A percentile compares a stretch with the other conserved stretches of the same genome.
phyloP scores from a whole-genome alignment of 2,113 vertebrate species.

The Neogobius melanostomus region DNA sequence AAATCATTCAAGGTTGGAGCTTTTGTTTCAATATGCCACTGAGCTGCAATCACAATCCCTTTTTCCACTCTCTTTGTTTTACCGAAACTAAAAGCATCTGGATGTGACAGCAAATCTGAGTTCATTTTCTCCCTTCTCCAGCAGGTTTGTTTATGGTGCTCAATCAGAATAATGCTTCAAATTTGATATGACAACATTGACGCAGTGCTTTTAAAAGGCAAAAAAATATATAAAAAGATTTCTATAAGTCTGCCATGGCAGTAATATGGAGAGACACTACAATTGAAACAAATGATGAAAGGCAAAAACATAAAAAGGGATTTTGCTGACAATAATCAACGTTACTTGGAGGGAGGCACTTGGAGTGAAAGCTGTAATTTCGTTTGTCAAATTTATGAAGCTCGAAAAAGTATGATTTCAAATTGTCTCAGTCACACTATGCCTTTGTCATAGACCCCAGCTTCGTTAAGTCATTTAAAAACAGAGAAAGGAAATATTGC shows the following conservation, averaged over 20 bases:
- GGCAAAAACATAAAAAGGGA: slow-evolving; percentile 58
- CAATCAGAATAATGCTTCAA: slow-evolving; percentile 75
- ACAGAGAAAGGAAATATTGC: slow-evolving; percentile 77
- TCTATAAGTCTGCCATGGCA: slow-evolving; percentile 16
- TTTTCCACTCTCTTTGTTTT: slow-evolving; percentile 73
- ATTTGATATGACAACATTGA: slow-evolving; percentile 78
- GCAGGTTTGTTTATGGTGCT: slow-evolving; percentile 81
- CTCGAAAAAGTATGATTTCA: slow-evolving; percentile 65
- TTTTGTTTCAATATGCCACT: slow-evolving; percentile 73
- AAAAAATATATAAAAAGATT: slow-evolving; percentile 33
- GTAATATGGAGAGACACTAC: slow-evolving; percentile 26
- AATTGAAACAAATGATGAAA: slow-evolving; percentile 21
- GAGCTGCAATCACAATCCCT: slow-evolving; percentile 78
- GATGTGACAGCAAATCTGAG: slow-evolving; percentile 78
- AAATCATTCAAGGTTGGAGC: slow-evolving; percentile 74
- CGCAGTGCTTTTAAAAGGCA: slow-evolving; percentile 65
- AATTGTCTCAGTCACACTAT: slow-evolving; percentile 57
- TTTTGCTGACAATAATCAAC: slow-evolving; percentile 59
- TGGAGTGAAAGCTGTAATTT: slow-evolving; percentile 69
- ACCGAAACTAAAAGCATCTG: slow-evolving; percentile 72
- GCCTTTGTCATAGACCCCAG: slow-evolving; percentile 67
- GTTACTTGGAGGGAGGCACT: slow-evolving; percentile 62
- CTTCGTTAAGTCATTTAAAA: slow-evolving; percentile 70
- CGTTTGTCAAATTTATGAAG: slow-evolving; percentile 72
- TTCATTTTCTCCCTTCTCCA: slow-evolving; percentile 42